A percentile compares a stretch with the other conserved stretches of the same genome.
Evolutionary conservation across 2,888 invertebrate species (phyloP).

Genomic region (Apamea epomidion): DNA sequence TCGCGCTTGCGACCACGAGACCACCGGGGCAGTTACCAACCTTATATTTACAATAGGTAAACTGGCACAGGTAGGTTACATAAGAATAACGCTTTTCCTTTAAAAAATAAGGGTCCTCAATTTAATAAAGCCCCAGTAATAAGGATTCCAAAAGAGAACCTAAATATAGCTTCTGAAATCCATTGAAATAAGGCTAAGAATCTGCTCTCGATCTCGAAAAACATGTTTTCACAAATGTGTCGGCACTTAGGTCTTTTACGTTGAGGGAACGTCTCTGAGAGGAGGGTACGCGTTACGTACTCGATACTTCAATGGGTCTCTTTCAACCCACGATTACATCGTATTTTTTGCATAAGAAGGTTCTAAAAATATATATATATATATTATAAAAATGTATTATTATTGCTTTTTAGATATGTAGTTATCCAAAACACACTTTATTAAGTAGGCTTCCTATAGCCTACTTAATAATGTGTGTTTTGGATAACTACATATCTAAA

Average conservation of each 20-base stretch:
- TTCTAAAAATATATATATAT: background rate
- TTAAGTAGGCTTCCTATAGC: too few relatives aligned
- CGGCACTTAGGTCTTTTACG: constrained; percentile 32
- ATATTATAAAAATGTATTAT: too few relatives aligned
- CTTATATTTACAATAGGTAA: background rate
- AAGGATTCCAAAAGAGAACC: constrained; percentile 3
- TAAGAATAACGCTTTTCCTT: background rate
- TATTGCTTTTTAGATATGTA: too few relatives aligned
- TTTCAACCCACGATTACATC: constrained; percentile 5
- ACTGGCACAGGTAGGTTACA: background rate
- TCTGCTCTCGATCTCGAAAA: constrained; percentile 33
- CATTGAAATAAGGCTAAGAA: constrained; percentile 31
- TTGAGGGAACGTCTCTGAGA: constrained; percentile 22
- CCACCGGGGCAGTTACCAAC: too few relatives aligned
- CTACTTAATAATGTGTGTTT: background rate
- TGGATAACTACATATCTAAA: background rate
- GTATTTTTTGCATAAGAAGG: background rate
- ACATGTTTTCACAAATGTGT: constrained; percentile 51
- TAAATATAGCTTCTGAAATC: constrained; percentile 25
- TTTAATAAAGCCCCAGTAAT: background rate
- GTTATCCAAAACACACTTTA: too few relatives aligned
- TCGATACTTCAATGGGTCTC: constrained; percentile 34
- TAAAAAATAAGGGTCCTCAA: background rate
- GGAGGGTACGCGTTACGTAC: constrained; percentile 23
- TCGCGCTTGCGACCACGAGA: too few relatives aligned